phyloP scores from a whole-genome alignment of 2,113 vertebrate genomes.

The Myodes glareolus region DNA sequence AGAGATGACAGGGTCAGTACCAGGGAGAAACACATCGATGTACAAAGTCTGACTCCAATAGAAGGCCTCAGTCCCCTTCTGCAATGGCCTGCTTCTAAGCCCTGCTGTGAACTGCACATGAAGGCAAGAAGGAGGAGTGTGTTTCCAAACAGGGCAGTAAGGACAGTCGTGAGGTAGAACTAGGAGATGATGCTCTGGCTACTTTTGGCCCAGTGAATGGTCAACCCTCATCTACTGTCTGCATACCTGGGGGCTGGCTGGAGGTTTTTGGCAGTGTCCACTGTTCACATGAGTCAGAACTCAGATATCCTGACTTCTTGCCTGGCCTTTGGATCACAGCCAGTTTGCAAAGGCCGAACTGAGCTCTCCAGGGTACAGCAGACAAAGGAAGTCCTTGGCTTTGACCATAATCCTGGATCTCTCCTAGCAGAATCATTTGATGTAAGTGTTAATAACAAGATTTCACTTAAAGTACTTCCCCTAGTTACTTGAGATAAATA shows the following conservation, averaged over 20 bases:
- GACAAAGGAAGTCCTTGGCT: slow-evolving; percentile 32
- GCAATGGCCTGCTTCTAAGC: neutral
- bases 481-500: slow-evolving; percentile 69
- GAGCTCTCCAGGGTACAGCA: neutral
- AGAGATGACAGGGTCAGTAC: neutral
- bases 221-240: neutral
- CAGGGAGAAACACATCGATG: neutral
- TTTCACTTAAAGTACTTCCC: slow-evolving; percentile 53
- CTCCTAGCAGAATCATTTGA: slow-evolving; percentile 5
- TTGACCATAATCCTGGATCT: slow-evolving; percentile 40
- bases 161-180: neutral
- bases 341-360: neutral
- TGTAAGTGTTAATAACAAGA: slow-evolving; percentile 58
- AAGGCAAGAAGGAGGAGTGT: neutral
- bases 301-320: slow-evolving; percentile 62
- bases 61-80: neutral
- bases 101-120: neutral
- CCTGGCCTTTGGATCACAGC: slow-evolving; percentile 43
- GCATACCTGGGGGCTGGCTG: slow-evolving; percentile 17
- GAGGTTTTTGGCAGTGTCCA: neutral
- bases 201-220: neutral
- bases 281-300: slow-evolving; percentile 50
- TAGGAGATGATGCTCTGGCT: neutral
- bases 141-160: neutral
- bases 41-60: slow-evolving; percentile 13